phyloP scores from a whole-genome alignment of 2,888 invertebrate genomes.

The Capitulum mitella region DNA sequence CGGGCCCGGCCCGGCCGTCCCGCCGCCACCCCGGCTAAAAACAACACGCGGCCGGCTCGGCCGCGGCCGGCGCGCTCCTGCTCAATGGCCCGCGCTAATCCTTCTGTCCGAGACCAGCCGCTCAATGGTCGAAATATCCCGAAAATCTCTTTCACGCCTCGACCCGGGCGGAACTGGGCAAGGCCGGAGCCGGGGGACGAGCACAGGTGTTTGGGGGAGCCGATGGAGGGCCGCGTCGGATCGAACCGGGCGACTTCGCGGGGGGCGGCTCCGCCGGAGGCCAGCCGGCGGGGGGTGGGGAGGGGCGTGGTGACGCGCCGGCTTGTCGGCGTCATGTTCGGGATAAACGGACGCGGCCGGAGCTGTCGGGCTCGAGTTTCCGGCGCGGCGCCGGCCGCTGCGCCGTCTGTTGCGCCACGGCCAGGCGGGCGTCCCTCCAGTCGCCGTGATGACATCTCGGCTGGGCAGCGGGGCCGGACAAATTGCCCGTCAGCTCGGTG shows the following conservation, averaged over 20 bases:
- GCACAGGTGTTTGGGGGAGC: conserved; percentile 4
- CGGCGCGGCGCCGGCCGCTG: no score
- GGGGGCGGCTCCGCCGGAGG: not conserved
- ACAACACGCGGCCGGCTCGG: not conserved
- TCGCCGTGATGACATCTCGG: no score
- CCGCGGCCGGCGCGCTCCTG: not conserved
- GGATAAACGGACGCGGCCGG: no score
- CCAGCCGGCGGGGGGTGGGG: not conserved
- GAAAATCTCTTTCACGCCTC: conserved; percentile 1
- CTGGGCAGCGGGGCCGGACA: no score
- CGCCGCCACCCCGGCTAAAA: not conserved
- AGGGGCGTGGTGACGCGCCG: not conserved
- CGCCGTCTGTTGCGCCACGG: no score
- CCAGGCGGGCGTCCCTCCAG: no score
- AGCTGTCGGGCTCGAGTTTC: no score
- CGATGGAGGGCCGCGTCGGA: not conserved
- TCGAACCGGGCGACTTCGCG: no score
- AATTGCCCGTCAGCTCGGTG: no score
- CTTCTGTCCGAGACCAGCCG: conserved; percentile 2
- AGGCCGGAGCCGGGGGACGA: not conserved
- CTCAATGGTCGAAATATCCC: not conserved
- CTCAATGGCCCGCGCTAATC: not conserved
- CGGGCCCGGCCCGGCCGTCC: not conserved
- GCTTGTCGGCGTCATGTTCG: not conserved
- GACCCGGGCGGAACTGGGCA: not conserved